Percentiles rank a stretch among this genome's conserved stretches.
These are phyloP conservation scores for Drosophila auraria DNA, from an alignment of 1,140 invertebrate genomes.

Conservation along the genomic window DNA sequence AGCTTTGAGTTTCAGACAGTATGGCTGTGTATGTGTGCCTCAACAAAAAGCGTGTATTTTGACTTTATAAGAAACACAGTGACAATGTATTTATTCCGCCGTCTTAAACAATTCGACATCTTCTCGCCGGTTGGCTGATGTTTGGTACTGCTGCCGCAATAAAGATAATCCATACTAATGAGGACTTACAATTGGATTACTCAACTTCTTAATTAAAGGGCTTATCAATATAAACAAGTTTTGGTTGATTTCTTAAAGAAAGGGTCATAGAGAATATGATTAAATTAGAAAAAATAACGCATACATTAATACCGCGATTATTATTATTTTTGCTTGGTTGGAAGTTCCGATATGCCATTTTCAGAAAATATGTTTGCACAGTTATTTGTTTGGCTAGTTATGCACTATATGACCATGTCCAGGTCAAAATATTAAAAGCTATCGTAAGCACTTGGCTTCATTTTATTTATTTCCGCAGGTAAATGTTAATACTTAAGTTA, in stretches of 20 bases:
- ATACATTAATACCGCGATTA: too few species aligned
- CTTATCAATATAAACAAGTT: conserved; percentile 10
- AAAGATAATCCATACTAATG: conserved; percentile 68
- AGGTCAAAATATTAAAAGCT: too few species aligned
- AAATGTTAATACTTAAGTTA: too few species aligned
- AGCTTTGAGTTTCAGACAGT: conserved; percentile 23
- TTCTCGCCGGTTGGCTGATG: conserved; percentile 46
- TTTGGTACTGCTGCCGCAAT: conserved; percentile 50
- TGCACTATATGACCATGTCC: too few species aligned
- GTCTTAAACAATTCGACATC: conserved; percentile 27
- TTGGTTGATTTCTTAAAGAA: neutral
- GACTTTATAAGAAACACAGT: neutral
- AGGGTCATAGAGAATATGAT: too few species aligned
- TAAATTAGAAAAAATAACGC: too few species aligned
- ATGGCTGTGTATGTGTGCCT: conserved; percentile 12
- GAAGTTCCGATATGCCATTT: too few species aligned
- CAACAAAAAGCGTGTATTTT: conserved; percentile 9
- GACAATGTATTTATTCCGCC: conserved; percentile 9
- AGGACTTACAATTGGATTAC: conserved; percentile 68
- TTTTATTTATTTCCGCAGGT: too few species aligned
- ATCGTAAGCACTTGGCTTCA: too few species aligned
- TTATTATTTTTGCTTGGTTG: too few species aligned
- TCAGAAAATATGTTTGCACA: too few species aligned
- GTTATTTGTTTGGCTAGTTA: too few species aligned
- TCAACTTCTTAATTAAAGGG: conserved; percentile 58